Base-by-base conservation (phyloP, 2,888 invertebrate genomes). In the Machimus rusticus region DNA sequence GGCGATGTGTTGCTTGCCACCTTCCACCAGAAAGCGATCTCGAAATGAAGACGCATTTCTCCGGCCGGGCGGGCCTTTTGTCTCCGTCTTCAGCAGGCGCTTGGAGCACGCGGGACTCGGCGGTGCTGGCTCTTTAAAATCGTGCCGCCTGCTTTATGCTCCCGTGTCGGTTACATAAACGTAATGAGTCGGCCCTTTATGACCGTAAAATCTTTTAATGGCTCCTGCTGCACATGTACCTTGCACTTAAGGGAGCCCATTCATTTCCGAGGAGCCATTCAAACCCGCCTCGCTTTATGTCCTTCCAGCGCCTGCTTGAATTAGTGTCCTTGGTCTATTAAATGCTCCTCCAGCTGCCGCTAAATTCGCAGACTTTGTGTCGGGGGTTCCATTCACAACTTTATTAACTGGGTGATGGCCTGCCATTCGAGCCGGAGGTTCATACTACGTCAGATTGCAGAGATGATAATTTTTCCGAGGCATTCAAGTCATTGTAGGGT, bases 291-390 rank as follows among this genome's bases (percentile, higher is more conserved):
- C 39, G 19, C 39, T 16, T 37, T 76, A 34, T 34, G 76, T 76
- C 37, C 19, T 66, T 19, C 66, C 76, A 74, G 39, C 8, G 9
- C 76, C 76, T 28, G 37, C 12, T 9, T 76, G 76, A 76, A 76
- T 76, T 76, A 76, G 76, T 76, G 76, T 76, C 76, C 76, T 76
- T 76, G 76, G 76, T 37, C 66, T 66, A 66, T 66, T 66, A 66
- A 66, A 66, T 66, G 23, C 66, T 28, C 28, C 66, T 66, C 23
- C 66, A 66, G 66, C 66, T 66, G 28, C 66, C 66, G 66, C 66
- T 66, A 28, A 66, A 66, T 66, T 66, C 19, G 66, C 28, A 66
- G 66, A 66, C 66, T 19, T 19, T 66, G 28, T 66, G n/a, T 23
- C 66, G 12, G 19, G 19, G 19, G 19, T 1, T 23, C 23, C 66